Percentiles rank a stretch among this genome's conserved stretches.
Evolutionary conservation across 2,797 vertebrate species (phyloP).

Genomic region (Fringilla coelebs): DNA sequence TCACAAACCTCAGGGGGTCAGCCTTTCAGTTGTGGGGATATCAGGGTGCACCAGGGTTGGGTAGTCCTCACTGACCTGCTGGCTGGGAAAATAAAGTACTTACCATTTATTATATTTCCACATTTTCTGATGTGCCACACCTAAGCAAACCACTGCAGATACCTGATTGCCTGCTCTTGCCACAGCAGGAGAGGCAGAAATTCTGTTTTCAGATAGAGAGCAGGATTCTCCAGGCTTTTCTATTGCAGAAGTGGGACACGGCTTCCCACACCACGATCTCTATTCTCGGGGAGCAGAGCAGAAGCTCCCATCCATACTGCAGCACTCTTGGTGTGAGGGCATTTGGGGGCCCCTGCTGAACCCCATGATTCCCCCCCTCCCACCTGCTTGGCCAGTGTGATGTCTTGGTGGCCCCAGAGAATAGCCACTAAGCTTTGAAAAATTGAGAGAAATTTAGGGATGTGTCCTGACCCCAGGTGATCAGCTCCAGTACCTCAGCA

Average conservation of each 20-base stretch:
- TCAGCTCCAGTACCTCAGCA: not conserved
- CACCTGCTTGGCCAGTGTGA: not conserved
- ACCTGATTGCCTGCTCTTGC: not conserved
- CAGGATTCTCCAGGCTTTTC: not conserved
- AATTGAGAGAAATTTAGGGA: not conserved
- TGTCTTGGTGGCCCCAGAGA: not conserved
- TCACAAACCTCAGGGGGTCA: not conserved
- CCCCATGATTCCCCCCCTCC: not conserved
- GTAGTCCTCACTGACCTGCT: not conserved
- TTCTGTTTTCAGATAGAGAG: not conserved
- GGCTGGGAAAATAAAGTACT: not conserved
- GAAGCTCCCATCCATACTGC: not conserved
- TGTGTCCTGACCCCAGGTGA: not conserved
- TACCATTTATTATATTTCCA: fast-evolving
- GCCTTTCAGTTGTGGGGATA: not conserved
- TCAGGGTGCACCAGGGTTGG: not conserved
- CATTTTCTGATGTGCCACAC: not conserved
- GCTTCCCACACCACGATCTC: not conserved
- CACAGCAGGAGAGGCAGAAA: not conserved
- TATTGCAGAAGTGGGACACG: not conserved
- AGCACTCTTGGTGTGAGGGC: not conserved
- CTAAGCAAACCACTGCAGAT: not conserved
- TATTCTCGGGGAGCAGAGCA: not conserved
- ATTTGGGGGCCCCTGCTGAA: not conserved
- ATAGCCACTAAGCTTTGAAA: not conserved